These are phyloP conservation scores for Heteronetta atricapilla DNA, from an alignment of 2,113 vertebrate genomes.

Conservation along the genomic window DNA sequence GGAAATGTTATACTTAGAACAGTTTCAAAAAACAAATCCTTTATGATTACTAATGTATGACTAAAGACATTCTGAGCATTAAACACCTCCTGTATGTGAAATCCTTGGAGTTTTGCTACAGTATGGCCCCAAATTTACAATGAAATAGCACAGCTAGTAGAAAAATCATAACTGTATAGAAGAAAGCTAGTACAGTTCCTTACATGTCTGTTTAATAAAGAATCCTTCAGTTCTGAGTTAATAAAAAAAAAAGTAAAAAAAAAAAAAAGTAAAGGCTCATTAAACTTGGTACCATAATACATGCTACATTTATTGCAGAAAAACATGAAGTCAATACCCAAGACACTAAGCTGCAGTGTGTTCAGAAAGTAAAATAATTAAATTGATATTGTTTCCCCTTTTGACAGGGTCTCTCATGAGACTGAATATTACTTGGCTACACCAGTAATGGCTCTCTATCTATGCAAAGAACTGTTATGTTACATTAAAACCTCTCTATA, in stretches of 20 bases:
- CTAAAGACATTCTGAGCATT: constrained; percentile 46
- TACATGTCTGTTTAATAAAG: neutral
- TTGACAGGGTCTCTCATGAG: neutral
- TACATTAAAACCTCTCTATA: constrained; percentile 48
- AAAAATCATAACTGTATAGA: neutral
- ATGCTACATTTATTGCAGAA: constrained; percentile 27
- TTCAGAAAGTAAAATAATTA: constrained; percentile 42
- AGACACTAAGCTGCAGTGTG: neutral
- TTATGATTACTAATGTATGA: constrained; percentile 36
- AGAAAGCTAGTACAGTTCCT: neutral
- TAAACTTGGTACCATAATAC: constrained; percentile 13
- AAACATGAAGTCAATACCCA: constrained; percentile 35
- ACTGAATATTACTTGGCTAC: constrained; percentile 20
- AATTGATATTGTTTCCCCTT: constrained; percentile 31
- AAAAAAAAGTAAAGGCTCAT: constrained; percentile 4
- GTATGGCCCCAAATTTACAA: constrained; percentile 7
- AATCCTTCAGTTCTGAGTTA: neutral
- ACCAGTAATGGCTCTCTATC: neutral
- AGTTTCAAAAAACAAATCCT: constrained; percentile 11
- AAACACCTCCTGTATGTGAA: constrained; percentile 25
- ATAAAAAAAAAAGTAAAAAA: neutral
- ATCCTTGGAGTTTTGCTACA: constrained; percentile 24
- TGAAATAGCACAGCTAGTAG: constrained; percentile 22
- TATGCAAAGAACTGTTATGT: neutral
- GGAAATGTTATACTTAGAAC: neutral